Evolutionary conservation across 2,888 invertebrate species (phyloP), one percentile per base, ranked within the genome.

Genomic region (Suillia variegata): DNA sequence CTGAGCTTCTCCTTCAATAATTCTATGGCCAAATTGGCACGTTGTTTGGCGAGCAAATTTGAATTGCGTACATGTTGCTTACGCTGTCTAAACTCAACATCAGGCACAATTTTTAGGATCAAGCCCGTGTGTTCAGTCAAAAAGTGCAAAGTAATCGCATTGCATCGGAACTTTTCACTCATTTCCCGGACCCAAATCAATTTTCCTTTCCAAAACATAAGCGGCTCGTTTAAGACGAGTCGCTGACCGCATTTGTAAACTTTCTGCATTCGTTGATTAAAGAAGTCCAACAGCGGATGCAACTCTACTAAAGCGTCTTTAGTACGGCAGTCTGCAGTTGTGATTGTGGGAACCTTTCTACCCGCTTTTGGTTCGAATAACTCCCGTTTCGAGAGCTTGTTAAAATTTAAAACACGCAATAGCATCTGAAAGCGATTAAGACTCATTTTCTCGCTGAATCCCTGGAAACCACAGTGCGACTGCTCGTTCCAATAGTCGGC

Each of bases 171-270:
- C 33, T 68, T 68, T 5, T 58, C 18, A 0, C 63, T 65, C 48
- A 74, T 49, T 26, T 74, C 71, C 6, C 59, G 42, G 1, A 66
- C 61, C 48, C 64, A 68, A 12, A 61, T 65, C 2, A 74, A 67
- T 26, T 59, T 58, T 0, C 70, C 67, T 42, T 73, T 74, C 74
- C 74, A 74, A 3, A 65, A 64, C 0, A 68, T 20, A 2, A 74
- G 62, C 1, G 74, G 74, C 3, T 74, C 72, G 6, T 74, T 74
- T 2, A 74, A 57, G 13, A 73, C 68, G 59, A 74, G n/a, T 15
- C 67, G 67, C 59, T 74, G 71, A 0, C 73, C 74, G 22, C 68
- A 68, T 1, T 60, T 56, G 49, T 74, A 71, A 8, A 70, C 4
- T 10, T 68, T 63, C 1, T 62, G 58, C 73, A 74, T 74, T 24